Evolutionary conservation across 2,888 invertebrate genomes (phyloP).

Genomic region (Lordiphosa andalusiaca): DNA sequence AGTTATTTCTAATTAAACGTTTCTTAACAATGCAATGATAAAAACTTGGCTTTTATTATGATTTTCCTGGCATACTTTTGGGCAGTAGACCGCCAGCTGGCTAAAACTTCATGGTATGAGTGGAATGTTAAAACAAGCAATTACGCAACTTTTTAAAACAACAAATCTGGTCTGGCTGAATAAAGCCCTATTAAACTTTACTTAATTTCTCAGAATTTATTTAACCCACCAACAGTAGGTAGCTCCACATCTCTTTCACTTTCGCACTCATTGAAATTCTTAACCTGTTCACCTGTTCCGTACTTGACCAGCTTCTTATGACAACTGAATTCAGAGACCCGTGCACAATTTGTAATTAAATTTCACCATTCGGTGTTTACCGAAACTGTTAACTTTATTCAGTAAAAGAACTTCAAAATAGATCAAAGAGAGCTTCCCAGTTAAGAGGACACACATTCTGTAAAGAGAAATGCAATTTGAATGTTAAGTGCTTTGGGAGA

Average conservation of each 20-base stretch:
- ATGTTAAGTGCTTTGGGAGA: neutral
- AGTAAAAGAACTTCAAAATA: slow-evolving; percentile 26
- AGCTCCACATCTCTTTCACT: slow-evolving; percentile 30
- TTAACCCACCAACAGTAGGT: slow-evolving; percentile 33
- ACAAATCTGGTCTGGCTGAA: no score
- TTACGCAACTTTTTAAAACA: no score
- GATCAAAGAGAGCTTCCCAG: neutral
- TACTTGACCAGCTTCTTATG: slow-evolving; percentile 26
- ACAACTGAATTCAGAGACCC: slow-evolving; percentile 31
- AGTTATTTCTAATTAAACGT: no score
- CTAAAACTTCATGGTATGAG: no score
- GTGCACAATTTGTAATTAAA: slow-evolving; percentile 42
- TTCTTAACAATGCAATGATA: no score
- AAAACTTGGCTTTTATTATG: no score
- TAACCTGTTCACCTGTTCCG: slow-evolving; percentile 25
- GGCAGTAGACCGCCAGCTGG: no score
- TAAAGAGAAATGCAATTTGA: slow-evolving; percentile 7
- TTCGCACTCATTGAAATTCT: slow-evolving; percentile 29
- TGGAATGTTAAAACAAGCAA: no score
- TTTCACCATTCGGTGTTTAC: neutral
- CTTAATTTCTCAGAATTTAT: slow-evolving; percentile 3
- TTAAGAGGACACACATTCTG: slow-evolving; percentile 56
- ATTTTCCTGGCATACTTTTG: no score
- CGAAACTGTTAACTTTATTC: slow-evolving; percentile 27
- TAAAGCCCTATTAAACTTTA: neutral